Base-by-base conservation (phyloP, 2,888 invertebrate genomes). In the Torymus texanus region DNA sequence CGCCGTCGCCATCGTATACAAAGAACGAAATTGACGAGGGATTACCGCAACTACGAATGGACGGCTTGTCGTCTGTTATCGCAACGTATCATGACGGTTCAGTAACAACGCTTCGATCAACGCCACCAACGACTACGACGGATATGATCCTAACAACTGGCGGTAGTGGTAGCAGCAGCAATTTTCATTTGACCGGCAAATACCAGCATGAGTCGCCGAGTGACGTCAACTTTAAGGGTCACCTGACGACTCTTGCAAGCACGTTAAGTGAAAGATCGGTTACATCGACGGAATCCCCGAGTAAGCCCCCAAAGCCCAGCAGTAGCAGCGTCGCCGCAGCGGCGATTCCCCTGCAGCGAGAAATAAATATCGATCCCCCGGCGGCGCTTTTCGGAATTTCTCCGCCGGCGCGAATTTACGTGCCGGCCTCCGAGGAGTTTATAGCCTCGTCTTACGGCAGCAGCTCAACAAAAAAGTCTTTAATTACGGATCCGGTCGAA, bases 351-450 rank as follows among this genome's bases (percentile, higher is more conserved):
- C 13, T 29, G 2, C 41, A 13, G 67, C 55, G 51, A 59, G 16
- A 62, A 51, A 61, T 50, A 21, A 29, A 18, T 70, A 75, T 79
- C 61, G 71, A 72, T 65, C 70, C 51, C 14, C 18, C 4, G 16
- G 13, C 4, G n/a, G 53, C n/a, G 18, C 56, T 51, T 53, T 2
- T 11, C 50, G 59, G 65, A 70, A 71, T 16, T 24, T 24, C 41
- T 4, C 41, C n/a, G 14, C 21, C 41, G 41, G 41, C 41, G 41
- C 41, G 8, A 41, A 41, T 41, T 41, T 4, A 41, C 5, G 41
- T 41, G 41, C 41, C 41, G 12, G 11, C 21, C 3, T 14, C 55
- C 8, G 8, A 41, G 41, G 41, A 41, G 41, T 41, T 41, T 41
- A 41, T 41, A 41, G 41, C 41, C 41, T 41, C 41, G 41, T 41